These are phyloP conservation scores for Sinopyrophorus schimmeli DNA, from an alignment of 2,888 invertebrate genomes.

Conservation along the genomic window DNA sequence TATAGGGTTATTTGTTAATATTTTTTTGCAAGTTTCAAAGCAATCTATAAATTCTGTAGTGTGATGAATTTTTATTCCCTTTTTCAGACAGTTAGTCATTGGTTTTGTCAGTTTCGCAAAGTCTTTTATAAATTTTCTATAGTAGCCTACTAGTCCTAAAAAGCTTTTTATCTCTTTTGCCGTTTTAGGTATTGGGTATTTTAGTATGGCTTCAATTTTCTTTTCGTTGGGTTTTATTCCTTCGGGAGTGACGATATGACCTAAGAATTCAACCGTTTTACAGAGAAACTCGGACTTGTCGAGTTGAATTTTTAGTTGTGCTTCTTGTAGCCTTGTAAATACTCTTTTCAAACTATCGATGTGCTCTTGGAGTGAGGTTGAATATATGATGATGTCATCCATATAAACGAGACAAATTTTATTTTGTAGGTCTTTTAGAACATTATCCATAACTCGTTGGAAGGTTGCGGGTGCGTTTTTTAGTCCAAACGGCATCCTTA, in stretches of 20 bases:
- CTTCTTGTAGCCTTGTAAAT: constrained; percentile 30
- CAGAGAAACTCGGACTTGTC: constrained; percentile 4
- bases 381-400: constrained; percentile 44
- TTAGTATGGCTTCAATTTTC: constrained; percentile 14
- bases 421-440: constrained; percentile 41
- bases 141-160: constrained; percentile 22
- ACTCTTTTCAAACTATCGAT: constrained; percentile 36
- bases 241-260: constrained; percentile 23
- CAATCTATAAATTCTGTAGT: constrained; percentile 1
- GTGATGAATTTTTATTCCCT: constrained; percentile 9
- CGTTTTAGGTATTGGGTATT: constrained; percentile 18
- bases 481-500: constrained; percentile 45
- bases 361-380: constrained; percentile 38
- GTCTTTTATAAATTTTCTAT: constrained; percentile 21
- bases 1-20: constrained; percentile 14
- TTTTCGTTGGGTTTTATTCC: constrained; percentile 31
- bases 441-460: constrained; percentile 45
- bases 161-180: constrained; percentile 23
- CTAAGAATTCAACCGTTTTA: constrained; percentile 12
- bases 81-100: constrained; percentile 14
- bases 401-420: constrained; percentile 39
- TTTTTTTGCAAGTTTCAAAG: constrained; percentile 1
- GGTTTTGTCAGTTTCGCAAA: constrained; percentile 23
- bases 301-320: constrained; percentile 15
- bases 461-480: constrained; percentile 44